A percentile compares a stretch with the other conserved stretches of the same genome.
Evolutionary conservation across 2,113 vertebrate genomes (phyloP).

Genomic region (Lamprotornis superbus): DNA sequence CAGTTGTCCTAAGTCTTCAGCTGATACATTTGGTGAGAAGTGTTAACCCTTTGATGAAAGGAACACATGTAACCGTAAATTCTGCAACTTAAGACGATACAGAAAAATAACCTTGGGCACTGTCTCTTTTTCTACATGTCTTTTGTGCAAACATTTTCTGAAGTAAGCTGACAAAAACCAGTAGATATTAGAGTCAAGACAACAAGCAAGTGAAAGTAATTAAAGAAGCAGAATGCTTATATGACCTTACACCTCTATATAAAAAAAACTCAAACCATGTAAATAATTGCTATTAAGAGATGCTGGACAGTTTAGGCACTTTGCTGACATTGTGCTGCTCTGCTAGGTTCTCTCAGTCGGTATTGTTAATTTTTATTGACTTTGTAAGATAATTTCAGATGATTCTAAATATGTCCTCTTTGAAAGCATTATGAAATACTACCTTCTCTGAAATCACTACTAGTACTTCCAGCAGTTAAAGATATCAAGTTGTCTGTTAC

Average conservation of each 20-base stretch:
- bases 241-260: not conserved
- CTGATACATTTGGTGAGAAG: not conserved
- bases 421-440: not conserved
- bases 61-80: not conserved
- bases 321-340: not conserved
- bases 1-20: not conserved
- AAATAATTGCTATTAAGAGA: not conserved
- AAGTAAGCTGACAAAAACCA: not conserved
- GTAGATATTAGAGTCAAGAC: not conserved
- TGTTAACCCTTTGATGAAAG: not conserved
- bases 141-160: not conserved
- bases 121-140: not conserved
- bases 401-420: not conserved
- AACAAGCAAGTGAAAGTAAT: not conserved
- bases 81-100: not conserved
- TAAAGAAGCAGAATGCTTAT: not conserved
- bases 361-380: not conserved
- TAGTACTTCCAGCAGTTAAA: not conserved
- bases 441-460: not conserved
- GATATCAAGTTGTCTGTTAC: not conserved
- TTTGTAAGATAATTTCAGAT: not conserved
- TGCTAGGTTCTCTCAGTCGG: not conserved
- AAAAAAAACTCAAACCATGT: not conserved
- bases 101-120: not conserved
- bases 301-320: not conserved